These are phyloP conservation scores for Metaphire vulgaris DNA, from an alignment of 1,140 invertebrate species.

Conservation along the genomic window DNA sequence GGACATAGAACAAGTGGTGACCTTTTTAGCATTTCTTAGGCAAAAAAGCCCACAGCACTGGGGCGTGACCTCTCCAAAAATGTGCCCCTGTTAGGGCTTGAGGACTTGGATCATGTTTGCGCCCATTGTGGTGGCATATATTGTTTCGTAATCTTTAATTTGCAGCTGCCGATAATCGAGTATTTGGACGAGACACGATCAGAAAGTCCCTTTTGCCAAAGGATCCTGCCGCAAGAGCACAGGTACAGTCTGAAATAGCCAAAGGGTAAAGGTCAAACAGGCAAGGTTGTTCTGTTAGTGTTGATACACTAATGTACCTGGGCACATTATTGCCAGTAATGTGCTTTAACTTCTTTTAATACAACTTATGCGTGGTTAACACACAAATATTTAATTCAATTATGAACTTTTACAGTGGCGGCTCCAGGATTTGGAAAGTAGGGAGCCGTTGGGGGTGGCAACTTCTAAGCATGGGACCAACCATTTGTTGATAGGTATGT, in stretches of 20 bases:
- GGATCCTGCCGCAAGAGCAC: constrained; percentile 74
- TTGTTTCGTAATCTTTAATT: no score
- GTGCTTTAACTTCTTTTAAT: not conserved
- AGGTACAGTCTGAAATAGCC: constrained; percentile 57
- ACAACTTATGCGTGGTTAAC: not conserved
- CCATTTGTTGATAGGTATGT: no score
- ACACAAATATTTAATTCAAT: not conserved
- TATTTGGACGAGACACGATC: constrained; percentile 86
- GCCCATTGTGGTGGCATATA: no score
- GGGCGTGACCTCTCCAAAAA: no score
- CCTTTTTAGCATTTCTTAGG: no score
- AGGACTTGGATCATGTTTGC: no score
- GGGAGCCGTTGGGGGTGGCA: no score
- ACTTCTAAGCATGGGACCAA: no score
- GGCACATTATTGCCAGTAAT: not conserved
- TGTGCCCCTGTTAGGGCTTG: no score
- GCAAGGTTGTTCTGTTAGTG: not conserved
- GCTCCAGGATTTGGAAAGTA: no score
- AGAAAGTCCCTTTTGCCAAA: constrained; percentile 74
- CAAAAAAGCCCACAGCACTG: no score
- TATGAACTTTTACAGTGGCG: not conserved
- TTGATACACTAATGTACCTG: not conserved
- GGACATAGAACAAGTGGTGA: no score
- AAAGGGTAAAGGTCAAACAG: constrained; percentile 1
- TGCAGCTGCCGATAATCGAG: constrained; percentile 79